Evolutionary conservation across 2,888 invertebrate species (phyloP), one percentile per base, ranked within the genome.

Genomic region (Rhagium mordax): DNA sequence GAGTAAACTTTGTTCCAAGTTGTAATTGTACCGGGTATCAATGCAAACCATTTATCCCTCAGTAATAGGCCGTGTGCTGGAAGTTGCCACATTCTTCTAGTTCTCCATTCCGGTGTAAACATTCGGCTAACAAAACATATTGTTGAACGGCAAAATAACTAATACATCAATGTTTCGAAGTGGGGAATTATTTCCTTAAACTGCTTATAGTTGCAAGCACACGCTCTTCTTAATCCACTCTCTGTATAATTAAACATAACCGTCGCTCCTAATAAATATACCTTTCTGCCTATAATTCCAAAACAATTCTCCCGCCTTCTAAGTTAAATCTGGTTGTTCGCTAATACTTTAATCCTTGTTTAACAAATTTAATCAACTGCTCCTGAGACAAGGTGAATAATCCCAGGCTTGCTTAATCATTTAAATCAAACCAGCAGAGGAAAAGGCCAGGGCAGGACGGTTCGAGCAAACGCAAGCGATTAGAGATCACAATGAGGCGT

Each of bases 401-500:
- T 74, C 71, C 71, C 47, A 47, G 69, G 29, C 65, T 62, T 51
- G 47, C 65, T 68, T 66, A 73, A 75, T 73, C 72, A 70, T 61
- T 67, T 55, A 69, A 75, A 76, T 72, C 49, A 49, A 51, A 68
- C 59, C 73, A 55, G 71, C 67, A 73, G 74, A 75, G 68, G 73
- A 74, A 75, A 67, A 69, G 64, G 70, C 49, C 72, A 57, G 61
- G 61, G 68, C 70, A 62, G 59, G 59, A 59, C 73, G 29, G 33
- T 7, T 29, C 33, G 15, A 16, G 59, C 20, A 47, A 61, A 41
- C 21, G n/a, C 68, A 73, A 71, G 57, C 77, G 78, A 78, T 79
- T 80, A 77, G 67, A 72, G 74, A 75, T 78, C 72, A 75, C 76
- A 80, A 78, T 76, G 74, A 72, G 75, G 77, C 80, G 79, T 77